phyloP scores from a whole-genome alignment of 1,140 invertebrate species.

The Drosophila pandora region DNA sequence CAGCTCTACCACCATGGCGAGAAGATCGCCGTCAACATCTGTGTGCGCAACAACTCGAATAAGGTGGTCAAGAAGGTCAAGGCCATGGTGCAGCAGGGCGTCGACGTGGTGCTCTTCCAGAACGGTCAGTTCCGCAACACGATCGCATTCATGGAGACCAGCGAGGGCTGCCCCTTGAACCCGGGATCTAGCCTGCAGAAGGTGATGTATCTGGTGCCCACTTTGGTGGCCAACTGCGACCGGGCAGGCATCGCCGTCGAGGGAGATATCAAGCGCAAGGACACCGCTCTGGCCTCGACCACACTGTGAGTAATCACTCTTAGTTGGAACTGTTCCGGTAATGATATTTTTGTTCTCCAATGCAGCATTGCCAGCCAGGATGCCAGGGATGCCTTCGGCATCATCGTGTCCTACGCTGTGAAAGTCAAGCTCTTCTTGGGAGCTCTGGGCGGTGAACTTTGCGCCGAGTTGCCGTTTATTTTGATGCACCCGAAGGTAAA shows the following conservation, averaged over 20 bases:
- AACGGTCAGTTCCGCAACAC: slow-evolving; percentile 98
- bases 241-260: slow-evolving; percentile 97
- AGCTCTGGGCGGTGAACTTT: slow-evolving; percentile 95
- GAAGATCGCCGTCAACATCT: slow-evolving; percentile 96
- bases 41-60: slow-evolving; percentile 98
- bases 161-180: slow-evolving; percentile 95
- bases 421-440: slow-evolving; percentile 98
- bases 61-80: slow-evolving; percentile 99
- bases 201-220: slow-evolving; percentile 93
- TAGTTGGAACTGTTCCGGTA: background rate
- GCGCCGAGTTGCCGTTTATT: slow-evolving; percentile 98
- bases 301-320: slow-evolving; percentile 91
- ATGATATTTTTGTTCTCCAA: slow-evolving; percentile 11
- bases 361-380: slow-evolving; percentile 91
- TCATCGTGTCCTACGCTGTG: slow-evolving; percentile 94
- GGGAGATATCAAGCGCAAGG: slow-evolving; percentile 93
- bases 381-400: slow-evolving; percentile 93
- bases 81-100: slow-evolving; percentile 95
- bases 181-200: slow-evolving; percentile 97
- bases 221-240: slow-evolving; percentile 92
- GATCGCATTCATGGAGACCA: slow-evolving; percentile 96
- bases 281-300: slow-evolving; percentile 97
- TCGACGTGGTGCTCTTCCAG: slow-evolving; percentile 99
- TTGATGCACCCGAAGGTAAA: slow-evolving; percentile 96
- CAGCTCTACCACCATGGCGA: slow-evolving; percentile 99